A percentile compares a stretch with the other conserved stretches of the same genome.
Conservation (phyloP, 2,797 vertebrate species). For the Coracias cyanogaster region DNA sequence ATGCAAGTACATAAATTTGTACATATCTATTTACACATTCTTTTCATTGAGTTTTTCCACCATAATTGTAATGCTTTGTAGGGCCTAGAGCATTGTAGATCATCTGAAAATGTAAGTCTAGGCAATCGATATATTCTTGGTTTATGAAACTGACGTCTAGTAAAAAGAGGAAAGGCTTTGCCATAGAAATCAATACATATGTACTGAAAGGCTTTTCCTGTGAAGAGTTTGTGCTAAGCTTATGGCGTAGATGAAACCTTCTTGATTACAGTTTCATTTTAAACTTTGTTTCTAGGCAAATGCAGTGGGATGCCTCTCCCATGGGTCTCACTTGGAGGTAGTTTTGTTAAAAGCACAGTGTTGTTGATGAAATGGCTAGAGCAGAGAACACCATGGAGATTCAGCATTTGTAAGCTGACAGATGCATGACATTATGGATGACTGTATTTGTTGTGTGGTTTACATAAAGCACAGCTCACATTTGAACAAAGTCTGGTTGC, state of each 20-base stretch:
- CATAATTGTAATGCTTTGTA: not conserved
- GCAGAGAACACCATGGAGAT: not conserved
- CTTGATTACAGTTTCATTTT: not conserved
- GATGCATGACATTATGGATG: not conserved
- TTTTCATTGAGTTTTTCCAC: not conserved
- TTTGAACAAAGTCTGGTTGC: not conserved
- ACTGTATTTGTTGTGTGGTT: not conserved
- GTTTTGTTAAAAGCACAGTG: not conserved
- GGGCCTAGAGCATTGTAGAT: not conserved
- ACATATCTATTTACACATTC: not conserved
- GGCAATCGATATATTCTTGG: not conserved
- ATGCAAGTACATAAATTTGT: not conserved
- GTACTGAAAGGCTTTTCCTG: slow-evolving; percentile 9
- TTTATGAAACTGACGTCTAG: slow-evolving; percentile 27
- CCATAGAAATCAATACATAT: slow-evolving; percentile 8
- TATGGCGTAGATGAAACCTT: not conserved
- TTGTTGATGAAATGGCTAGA: not conserved
- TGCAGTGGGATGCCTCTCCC: not conserved
- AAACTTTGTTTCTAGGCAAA: not conserved
- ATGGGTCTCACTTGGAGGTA: rapidly evolving
- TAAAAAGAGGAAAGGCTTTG: slow-evolving; percentile 13
- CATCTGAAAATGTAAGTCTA: not conserved
- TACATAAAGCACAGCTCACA: not conserved
- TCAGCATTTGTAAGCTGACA: not conserved
- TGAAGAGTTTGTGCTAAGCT: not conserved